A percentile compares a stretch with the other conserved stretches of the same genome.
Conservation (phyloP, 1,140 invertebrate species). For the Drosophila obscura region DNA sequence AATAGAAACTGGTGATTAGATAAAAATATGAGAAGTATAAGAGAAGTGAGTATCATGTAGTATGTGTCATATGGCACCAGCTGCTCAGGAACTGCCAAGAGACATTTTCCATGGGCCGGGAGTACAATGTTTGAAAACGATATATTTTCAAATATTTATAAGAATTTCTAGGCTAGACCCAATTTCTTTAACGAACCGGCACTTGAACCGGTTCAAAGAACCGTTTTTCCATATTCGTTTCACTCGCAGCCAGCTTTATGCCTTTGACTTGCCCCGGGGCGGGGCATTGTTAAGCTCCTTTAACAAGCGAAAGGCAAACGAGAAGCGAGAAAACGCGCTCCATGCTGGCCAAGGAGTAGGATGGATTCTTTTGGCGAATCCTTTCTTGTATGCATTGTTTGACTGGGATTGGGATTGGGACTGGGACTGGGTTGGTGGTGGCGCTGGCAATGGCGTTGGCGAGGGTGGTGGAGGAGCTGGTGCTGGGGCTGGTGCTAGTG, state of each 20-base stretch:
- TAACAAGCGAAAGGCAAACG: constrained; percentile 7
- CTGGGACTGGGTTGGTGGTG: too few species aligned
- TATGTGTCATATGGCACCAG: too few species aligned
- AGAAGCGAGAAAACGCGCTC: constrained; percentile 1
- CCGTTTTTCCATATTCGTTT: constrained; percentile 42
- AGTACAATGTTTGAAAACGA: too few species aligned
- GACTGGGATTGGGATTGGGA: constrained; percentile 9
- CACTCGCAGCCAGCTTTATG: constrained; percentile 25
- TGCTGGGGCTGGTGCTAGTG: constrained; percentile 3
- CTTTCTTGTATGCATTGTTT: constrained; percentile 44
- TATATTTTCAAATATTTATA: too few species aligned
- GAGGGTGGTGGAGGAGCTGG: too few species aligned
- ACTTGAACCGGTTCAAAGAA: constrained; percentile 19
- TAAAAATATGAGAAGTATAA: too few species aligned
- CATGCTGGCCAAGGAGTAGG: constrained; percentile 9
- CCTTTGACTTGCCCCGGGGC: constrained; percentile 28
- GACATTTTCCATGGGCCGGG: too few species aligned
- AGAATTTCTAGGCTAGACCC: too few species aligned
- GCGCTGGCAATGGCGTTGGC: too few species aligned
- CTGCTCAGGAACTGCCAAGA: too few species aligned
- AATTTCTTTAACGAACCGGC: not conserved
- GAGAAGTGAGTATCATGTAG: too few species aligned
- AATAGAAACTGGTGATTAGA: too few species aligned
- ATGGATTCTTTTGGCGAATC: constrained; percentile 38
- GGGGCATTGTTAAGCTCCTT: constrained; percentile 37